A percentile compares a stretch with the other conserved stretches of the same genome.
Conservation (phyloP, 1,140 invertebrate species). For the Cepaea nemoralis region DNA sequence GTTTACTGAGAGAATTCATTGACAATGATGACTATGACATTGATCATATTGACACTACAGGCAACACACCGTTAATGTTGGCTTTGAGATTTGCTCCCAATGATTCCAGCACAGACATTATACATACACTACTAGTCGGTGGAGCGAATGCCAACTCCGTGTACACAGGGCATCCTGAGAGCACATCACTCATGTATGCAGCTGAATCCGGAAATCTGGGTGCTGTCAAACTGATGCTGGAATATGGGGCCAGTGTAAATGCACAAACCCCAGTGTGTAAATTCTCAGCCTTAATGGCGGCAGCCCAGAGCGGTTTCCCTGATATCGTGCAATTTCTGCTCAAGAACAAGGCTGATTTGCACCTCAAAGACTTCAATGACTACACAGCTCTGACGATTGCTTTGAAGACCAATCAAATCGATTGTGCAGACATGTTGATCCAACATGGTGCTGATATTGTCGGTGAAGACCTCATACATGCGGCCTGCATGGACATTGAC, state of each 20-base stretch:
- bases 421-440: background rate
- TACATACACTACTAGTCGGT: background rate
- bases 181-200: background rate
- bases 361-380: background rate
- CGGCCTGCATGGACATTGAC: background rate
- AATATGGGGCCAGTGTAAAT: slow-evolving; percentile 15
- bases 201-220: background rate
- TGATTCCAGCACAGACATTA: background rate
- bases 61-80: slow-evolving; percentile 3
- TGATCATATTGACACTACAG: background rate
- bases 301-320: background rate
- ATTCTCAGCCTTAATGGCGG: background rate
- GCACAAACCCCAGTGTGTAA: background rate
- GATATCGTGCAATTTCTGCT: slow-evolving; percentile 4
- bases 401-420: background rate
- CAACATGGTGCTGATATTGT: slow-evolving; percentile 10
- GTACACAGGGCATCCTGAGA: too few species aligned
- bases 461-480: background rate
- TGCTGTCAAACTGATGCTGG: background rate
- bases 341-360: background rate
- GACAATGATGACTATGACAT: background rate
- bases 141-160: slow-evolving; percentile 1
- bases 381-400: background rate
- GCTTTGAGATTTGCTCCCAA: background rate
- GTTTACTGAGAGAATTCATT: slow-evolving; percentile 1